phyloP scores from a whole-genome alignment of 2,888 invertebrate species.

The Phyto melanocephala region DNA sequence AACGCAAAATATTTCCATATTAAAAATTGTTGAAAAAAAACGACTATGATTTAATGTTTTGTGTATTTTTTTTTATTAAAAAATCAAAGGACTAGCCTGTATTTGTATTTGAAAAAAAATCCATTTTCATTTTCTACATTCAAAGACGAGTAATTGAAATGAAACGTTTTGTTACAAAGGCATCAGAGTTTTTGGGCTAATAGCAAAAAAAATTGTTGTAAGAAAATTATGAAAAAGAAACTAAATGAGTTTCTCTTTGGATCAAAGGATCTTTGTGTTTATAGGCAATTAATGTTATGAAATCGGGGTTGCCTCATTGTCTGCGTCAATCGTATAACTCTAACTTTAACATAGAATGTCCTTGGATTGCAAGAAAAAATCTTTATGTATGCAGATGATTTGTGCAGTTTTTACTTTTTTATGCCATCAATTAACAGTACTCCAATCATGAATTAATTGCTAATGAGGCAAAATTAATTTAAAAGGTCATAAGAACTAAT shows the following conservation, averaged over 20 bases:
- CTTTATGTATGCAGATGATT: no score
- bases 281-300: neutral
- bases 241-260: no score
- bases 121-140: neutral
- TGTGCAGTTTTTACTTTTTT: no score
- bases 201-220: no score
- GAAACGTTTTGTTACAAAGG: neutral
- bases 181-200: neutral
- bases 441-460: no score
- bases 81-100: slow-evolving; percentile 1
- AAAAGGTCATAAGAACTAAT: no score
- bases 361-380: no score
- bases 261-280: neutral
- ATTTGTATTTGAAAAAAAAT: neutral
- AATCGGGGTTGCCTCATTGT: neutral
- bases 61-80: neutral
- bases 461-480: no score
- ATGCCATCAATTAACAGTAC: no score
- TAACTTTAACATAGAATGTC: no score
- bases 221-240: no score
- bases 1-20: neutral
- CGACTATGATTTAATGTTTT: neutral
- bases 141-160: neutral
- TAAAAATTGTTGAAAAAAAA: neutral
- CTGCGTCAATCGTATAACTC: neutral